Base-by-base conservation (phyloP, 2,888 invertebrate genomes). In the Lepidochrysops patricia region DNA sequence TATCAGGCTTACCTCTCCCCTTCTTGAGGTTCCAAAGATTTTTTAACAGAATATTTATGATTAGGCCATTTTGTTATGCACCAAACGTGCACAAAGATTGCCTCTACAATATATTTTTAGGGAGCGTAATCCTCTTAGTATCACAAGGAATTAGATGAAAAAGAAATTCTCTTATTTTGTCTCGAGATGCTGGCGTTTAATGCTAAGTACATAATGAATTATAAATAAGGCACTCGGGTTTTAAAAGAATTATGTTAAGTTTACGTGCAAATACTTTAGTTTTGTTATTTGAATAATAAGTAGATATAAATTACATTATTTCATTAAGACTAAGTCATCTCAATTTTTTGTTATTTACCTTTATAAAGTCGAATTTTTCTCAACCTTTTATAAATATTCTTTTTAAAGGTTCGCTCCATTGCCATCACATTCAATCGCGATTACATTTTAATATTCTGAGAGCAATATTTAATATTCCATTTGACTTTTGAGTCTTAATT, bases 401-500 rank as follows among this genome's bases (percentile, higher is more conserved):
- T 43, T 43, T 19, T 12, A 43, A 43, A 9, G 43, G 19, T 29
- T 29, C 9, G 9, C 29, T 29, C 29, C 29, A 29, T 29, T 7
- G 29, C 23, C 9, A 43, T 43, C 43, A 29, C 9, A 29, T 29
- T 1, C 29, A 23, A 43, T 23, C 43, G 19, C 43, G 50, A 50
- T 26, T 26, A 13, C 26, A 6, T 26, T 50, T 50, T 26, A 50
- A 50, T 50, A 50, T 50, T 26, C 50, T 26, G 26, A 50, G 26
- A 26, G 50, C 50, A 15, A 19, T 43, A 43, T 43, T 27, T 52
- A 52, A 54, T 19, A 32, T 34, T 27, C 35, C 52, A 59, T 34
- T 52, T 26, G 37, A 71, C 72, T 75, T 72, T 72, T 61, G 60
- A 73, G 65, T 66, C 58, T 62, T 63, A 58, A 61, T 61, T 61